These are phyloP conservation scores for Ophion obscuratus DNA, from an alignment of 2,888 invertebrate species.

Conservation along the genomic window DNA sequence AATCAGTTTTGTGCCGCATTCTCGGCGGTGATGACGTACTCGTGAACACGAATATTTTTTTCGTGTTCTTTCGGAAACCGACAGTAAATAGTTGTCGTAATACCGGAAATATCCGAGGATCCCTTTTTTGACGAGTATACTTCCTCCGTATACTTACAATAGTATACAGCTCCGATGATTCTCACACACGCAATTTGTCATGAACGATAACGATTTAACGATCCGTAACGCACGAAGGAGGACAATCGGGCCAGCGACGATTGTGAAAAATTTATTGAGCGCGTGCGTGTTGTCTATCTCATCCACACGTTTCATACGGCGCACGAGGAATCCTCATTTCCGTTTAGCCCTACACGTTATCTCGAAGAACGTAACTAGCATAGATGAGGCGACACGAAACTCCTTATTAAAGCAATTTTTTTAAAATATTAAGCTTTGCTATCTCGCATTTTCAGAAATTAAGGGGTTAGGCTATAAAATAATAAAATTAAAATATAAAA, in stretches of 20 bases:
- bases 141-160: not conserved
- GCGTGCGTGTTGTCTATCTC: conserved; percentile 56
- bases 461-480: too few species aligned
- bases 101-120: conserved; percentile 52
- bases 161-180: not conserved
- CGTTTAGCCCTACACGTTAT: not conserved
- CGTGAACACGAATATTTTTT: not conserved
- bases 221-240: conserved; percentile 48
- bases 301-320: conserved; percentile 2
- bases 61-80: not conserved
- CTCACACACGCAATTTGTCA: conserved; percentile 47
- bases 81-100: not conserved
- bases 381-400: not conserved
- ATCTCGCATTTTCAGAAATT: too few species aligned
- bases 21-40: not conserved
- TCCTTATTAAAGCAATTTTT: too few species aligned
- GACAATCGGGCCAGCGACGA: conserved; percentile 31
- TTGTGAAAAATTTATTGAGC: conserved; percentile 63
- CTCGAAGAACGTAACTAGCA: conserved; percentile 6
- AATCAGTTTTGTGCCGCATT: not conserved
- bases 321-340: not conserved
- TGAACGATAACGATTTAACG: conserved; percentile 58
- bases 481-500: too few species aligned
- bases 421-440: too few species aligned
- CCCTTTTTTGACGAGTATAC: not conserved